Base-by-base conservation (phyloP, 1,140 invertebrate genomes). In the Reticulitermes speratus region DNA sequence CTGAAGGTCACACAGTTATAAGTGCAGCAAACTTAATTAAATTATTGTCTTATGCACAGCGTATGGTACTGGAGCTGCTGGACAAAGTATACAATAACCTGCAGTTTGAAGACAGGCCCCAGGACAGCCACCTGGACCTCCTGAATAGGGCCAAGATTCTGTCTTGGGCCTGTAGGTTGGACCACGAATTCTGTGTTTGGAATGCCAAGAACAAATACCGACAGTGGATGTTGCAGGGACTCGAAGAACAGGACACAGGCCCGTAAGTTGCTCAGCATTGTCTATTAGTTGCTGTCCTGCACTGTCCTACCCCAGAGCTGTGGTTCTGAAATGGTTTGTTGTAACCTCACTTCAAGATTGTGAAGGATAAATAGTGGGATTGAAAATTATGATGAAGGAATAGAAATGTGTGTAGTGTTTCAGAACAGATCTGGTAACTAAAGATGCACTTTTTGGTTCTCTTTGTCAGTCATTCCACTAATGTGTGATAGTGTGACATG, bases 141-240 rank as follows among this genome's bases (percentile, higher is more conserved):
- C 86, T 88, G 48, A 88, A 89, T 75, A 87, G 85, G 87, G 82
- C 85, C 83, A 90, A 92, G 85, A 88, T 93, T 23, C 89, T 92
- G 65, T 87, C 89, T 2, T 91, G 91, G 90, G 90, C 92, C 0
- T 93, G 92, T 87, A 89, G 90, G 65, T 88, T 91, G 21, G 91
- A 89, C 21, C 90, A 92, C 75, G 65, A 88, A 19, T 88, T 90
- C 55, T 93, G 92, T 87, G 87, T 90, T 14, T 48, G 83, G 45
- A 90, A 91, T 21, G 91, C 90, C 5, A 89, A 82, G 85, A 85
- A 89, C 21, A 89, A 90, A 85, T 93, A 92, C 88, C 86, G 83
- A 16, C 44, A 86, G 44, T 90, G 89, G 89, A 89, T 89, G 88
- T 59, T n/a, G 9, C 83, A 84, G 14, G 83, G 55, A 30, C 44